Conservation (phyloP, 1,140 invertebrate genomes). For the Drosophila pruinosa region DNA sequence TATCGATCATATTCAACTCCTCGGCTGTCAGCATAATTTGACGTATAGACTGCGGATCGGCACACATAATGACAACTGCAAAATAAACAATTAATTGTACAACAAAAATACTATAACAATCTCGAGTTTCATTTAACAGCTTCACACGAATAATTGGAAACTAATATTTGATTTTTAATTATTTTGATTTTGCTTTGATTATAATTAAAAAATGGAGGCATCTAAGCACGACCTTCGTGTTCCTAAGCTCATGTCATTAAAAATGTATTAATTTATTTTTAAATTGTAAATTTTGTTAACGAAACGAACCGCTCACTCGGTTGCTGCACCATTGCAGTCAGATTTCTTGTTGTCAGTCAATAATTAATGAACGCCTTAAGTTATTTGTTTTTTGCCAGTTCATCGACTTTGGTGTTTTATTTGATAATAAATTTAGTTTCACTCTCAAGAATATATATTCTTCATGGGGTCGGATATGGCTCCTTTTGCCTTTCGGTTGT, state of each 20-base stretch:
- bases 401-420: no score
- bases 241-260: slow-evolving; percentile 59
- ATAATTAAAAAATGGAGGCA: slow-evolving; percentile 37
- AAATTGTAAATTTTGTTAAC: slow-evolving; percentile 33
- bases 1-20: slow-evolving; percentile 95
- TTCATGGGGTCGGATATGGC: no score
- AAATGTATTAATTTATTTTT: slow-evolving; percentile 70
- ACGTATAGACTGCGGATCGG: slow-evolving; percentile 92
- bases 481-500: no score
- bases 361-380: slow-evolving; percentile 22
- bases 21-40: slow-evolving; percentile 95
- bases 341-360: slow-evolving; percentile 59
- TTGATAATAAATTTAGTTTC: no score
- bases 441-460: no score
- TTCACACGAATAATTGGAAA: no score
- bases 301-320: slow-evolving; percentile 9
- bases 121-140: slow-evolving; percentile 16
- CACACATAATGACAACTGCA: slow-evolving; percentile 97
- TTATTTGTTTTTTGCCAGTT: no score
- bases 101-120: slow-evolving; percentile 22
- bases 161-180: not conserved
- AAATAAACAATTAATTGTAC: slow-evolving; percentile 77
- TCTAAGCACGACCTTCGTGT: not conserved
- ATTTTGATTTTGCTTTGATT: slow-evolving; percentile 27
- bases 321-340: slow-evolving; percentile 38